Conservation (phyloP, 2,888 invertebrate species). For the Trichopria drosophilae region DNA sequence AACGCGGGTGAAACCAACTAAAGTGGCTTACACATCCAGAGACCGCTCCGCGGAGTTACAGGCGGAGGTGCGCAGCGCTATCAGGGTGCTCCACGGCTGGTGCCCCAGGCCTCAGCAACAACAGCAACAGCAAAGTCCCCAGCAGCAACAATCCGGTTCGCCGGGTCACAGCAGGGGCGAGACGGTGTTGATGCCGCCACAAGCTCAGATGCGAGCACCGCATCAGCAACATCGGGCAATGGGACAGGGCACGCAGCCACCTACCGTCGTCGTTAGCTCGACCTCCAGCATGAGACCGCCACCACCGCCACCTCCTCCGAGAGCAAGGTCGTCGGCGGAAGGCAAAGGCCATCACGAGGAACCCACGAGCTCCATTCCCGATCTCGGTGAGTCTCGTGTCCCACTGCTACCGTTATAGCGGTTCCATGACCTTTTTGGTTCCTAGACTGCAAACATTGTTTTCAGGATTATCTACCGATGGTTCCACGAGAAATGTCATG, state of each 20-base stretch:
- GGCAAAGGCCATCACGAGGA: conserved; percentile 69
- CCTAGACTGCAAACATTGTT: no score
- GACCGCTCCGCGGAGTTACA: conserved; percentile 53
- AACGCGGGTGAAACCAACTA: conserved; percentile 40
- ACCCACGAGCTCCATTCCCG: conserved; percentile 85
- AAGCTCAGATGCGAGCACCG: conserved; percentile 46
- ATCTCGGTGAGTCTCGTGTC: conserved; percentile 75
- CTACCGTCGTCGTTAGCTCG: conserved; percentile 57
- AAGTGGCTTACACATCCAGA: conserved; percentile 55
- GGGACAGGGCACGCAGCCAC: conserved; percentile 36
- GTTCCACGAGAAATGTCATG: no score
- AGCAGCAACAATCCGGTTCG: conserved; percentile 36
- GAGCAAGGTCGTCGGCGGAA: conserved; percentile 59
- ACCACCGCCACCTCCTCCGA: conserved; percentile 60
- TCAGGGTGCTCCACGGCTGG: conserved; percentile 56
- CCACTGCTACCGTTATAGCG: neutral
- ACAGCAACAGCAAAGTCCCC: conserved; percentile 29
- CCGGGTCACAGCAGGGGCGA: conserved; percentile 61
- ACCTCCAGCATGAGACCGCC: conserved; percentile 66
- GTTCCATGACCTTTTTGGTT: neutral
- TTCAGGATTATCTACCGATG: no score
- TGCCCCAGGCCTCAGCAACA: conserved; percentile 48
- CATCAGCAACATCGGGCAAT: conserved; percentile 16
- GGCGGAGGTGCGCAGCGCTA: conserved; percentile 56
- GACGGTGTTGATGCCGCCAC: conserved; percentile 56